These are phyloP conservation scores for Struthio camelus DNA, from an alignment of 2,113 vertebrate genomes.

Conservation along the genomic window DNA sequence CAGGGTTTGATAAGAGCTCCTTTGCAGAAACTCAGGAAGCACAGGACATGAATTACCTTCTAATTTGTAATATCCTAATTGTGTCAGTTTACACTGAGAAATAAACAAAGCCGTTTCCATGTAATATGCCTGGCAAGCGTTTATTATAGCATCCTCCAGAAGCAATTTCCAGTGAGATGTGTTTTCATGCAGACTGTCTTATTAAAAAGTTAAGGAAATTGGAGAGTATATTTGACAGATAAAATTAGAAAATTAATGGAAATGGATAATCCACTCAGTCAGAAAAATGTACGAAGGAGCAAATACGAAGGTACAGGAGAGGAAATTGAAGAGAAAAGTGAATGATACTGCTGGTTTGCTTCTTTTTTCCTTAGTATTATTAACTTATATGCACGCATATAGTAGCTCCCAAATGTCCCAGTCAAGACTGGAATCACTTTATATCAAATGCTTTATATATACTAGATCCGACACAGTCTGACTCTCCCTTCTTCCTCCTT, in stretches of 20 bases:
- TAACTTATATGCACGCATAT: not conserved
- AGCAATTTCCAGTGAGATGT: slow-evolving; percentile 41
- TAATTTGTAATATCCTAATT: slow-evolving; percentile 12
- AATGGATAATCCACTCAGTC: slow-evolving; percentile 17
- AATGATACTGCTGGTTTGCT: not conserved
- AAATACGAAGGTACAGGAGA: slow-evolving; percentile 7
- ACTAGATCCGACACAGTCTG: not conserved
- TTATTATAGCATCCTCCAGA: slow-evolving; percentile 15
- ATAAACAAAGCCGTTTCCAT: slow-evolving; percentile 16
- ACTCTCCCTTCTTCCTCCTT: not conserved
- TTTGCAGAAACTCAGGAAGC: not conserved
- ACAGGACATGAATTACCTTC: not conserved
- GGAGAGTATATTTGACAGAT: slow-evolving; percentile 36
- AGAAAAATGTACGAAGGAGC: not conserved
- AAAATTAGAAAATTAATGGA: slow-evolving; percentile 64
- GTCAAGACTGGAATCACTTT: not conserved
- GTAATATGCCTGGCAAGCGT: slow-evolving; percentile 6
- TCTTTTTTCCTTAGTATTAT: not conserved
- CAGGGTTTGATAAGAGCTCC: not conserved
- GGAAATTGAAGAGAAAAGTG: not conserved
- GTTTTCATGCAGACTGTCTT: not conserved
- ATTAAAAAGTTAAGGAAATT: slow-evolving; percentile 56
- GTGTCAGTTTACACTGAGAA: slow-evolving; percentile 29
- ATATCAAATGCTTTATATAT: not conserved
- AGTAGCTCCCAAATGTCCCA: not conserved